Conservation (phyloP, 2,888 invertebrate genomes). For the Sylvicola cinctus region DNA sequence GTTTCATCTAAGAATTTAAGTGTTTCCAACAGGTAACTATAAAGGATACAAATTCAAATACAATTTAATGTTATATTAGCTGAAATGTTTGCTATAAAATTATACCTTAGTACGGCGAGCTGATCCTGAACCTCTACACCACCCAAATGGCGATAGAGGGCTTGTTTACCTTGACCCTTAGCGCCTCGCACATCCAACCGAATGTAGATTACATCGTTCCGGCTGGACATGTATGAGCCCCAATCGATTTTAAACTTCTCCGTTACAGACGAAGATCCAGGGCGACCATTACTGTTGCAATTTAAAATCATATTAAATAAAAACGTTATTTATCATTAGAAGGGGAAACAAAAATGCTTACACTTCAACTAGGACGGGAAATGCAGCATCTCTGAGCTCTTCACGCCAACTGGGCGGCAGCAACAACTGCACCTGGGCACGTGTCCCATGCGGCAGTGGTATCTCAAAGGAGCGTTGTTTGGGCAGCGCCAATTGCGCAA, state of each 20-base stretch:
- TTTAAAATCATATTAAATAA: background rate
- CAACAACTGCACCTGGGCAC: slow-evolving; percentile 70
- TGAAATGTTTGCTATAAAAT: background rate
- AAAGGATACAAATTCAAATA: slow-evolving; percentile 4
- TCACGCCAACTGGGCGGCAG: slow-evolving; percentile 78
- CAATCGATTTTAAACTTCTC: slow-evolving; percentile 74
- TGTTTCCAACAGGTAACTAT: slow-evolving; percentile 56
- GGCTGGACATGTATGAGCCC: slow-evolving; percentile 83
- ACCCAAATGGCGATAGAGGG: slow-evolving; percentile 64
- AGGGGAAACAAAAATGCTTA: slow-evolving; percentile 25
- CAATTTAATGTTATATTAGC: background rate
- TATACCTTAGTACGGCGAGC: slow-evolving; percentile 51
- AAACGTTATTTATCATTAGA: too few species aligned
- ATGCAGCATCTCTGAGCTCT: slow-evolving; percentile 66
- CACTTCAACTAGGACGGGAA: slow-evolving; percentile 77
- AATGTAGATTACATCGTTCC: slow-evolving; percentile 77
- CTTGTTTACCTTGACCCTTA: slow-evolving; percentile 56
- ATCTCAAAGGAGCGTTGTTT: slow-evolving; percentile 66
- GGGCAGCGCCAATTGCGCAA: slow-evolving; percentile 65
- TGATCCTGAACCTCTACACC: slow-evolving; percentile 86
- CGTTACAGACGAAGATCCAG: slow-evolving; percentile 77
- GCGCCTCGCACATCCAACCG: slow-evolving; percentile 81
- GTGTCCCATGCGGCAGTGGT: slow-evolving; percentile 62
- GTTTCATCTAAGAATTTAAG: slow-evolving; percentile 70
- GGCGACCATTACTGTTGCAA: slow-evolving; percentile 78